A percentile compares a stretch with the other conserved stretches of the same genome.
Conservation (phyloP, 1,140 invertebrate genomes). For the Zaprionus tsacasi region DNA sequence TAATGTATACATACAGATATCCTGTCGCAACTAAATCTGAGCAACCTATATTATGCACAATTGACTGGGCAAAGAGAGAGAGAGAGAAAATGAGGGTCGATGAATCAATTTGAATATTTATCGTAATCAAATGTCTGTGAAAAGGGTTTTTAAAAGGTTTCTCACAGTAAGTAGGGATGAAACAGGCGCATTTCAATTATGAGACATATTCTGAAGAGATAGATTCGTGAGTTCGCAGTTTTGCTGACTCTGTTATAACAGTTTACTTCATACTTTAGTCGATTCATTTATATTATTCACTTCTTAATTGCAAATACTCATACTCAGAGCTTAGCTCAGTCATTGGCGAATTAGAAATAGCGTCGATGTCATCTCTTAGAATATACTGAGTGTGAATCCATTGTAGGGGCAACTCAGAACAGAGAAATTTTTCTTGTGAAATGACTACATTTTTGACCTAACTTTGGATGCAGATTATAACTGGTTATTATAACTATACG, state of each 20-base stretch:
- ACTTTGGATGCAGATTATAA: background rate
- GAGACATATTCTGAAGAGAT: background rate
- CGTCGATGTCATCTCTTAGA: background rate
- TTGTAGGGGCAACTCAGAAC: background rate
- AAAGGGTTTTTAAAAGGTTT: background rate
- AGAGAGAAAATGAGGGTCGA: background rate
- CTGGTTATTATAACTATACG: background rate
- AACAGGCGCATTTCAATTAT: background rate
- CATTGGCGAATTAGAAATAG: background rate
- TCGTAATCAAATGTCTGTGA: background rate
- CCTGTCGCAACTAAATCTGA: slow-evolving; percentile 10
- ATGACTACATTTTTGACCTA: background rate
- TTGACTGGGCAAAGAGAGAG: background rate
- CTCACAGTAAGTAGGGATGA: background rate
- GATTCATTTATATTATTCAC: background rate
- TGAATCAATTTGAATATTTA: slow-evolving; percentile 6
- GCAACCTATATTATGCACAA: slow-evolving; percentile 5
- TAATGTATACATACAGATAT: slow-evolving; percentile 8
- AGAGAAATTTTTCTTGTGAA: background rate
- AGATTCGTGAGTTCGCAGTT: background rate
- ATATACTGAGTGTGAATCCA: background rate
- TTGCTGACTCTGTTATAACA: background rate
- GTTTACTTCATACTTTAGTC: background rate
- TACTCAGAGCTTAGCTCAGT: background rate
- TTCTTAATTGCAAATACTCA: background rate